Evolutionary conservation across 2,113 vertebrate species (phyloP).

Genomic region (Anthoscopus minutus): DNA sequence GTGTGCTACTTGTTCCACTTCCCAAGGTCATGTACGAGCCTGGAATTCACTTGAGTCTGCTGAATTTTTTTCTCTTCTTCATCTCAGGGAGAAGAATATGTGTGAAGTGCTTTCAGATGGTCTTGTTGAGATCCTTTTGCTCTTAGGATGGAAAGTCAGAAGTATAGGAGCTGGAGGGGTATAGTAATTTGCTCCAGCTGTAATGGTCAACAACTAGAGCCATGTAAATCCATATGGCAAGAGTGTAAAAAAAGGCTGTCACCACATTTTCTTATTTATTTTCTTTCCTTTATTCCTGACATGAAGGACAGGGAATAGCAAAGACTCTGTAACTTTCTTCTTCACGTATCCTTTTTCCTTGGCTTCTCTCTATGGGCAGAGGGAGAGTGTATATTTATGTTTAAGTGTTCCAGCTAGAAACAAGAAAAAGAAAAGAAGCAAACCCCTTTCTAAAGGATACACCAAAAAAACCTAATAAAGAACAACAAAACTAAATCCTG

Average conservation of each 20-base stretch:
- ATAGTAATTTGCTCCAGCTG: not conserved
- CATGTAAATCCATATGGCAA: not conserved
- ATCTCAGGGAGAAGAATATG: not conserved
- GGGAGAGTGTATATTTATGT: not conserved
- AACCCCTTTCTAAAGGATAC: not conserved
- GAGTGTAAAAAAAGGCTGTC: not conserved
- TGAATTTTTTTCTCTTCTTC: not conserved
- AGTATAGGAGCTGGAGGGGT: not conserved
- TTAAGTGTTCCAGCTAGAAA: not conserved
- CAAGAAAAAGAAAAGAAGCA: not conserved
- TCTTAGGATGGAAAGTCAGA: not conserved
- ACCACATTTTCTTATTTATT: not conserved
- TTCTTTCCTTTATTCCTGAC: not conserved
- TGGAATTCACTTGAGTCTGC: not conserved
- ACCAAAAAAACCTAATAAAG: not conserved
- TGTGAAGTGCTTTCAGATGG: not conserved
- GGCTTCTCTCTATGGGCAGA: not conserved
- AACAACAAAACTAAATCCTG: not conserved
- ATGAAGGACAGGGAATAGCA: not conserved
- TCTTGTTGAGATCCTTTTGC: not conserved
- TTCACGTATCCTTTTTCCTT: not conserved
- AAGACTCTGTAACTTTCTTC: not conserved
- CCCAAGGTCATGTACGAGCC: not conserved
- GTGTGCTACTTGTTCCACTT: not conserved
- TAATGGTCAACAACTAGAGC: not conserved